Evolutionary conservation across 2,113 vertebrate genomes (phyloP).

Genomic region (Bos javanicus): DNA sequence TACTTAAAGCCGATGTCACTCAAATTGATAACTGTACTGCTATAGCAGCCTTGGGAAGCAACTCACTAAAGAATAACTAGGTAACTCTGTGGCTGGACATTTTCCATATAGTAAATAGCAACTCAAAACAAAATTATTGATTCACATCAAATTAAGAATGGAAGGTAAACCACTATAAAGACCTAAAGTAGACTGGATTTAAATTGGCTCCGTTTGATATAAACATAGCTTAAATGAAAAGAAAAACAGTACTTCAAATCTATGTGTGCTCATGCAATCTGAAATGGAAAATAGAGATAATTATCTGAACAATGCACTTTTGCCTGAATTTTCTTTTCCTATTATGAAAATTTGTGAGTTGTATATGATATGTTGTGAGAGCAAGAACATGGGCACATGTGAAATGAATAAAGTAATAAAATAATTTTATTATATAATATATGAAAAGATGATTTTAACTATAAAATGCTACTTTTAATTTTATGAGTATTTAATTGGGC

Average conservation of each 20-base stretch:
- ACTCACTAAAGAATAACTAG: neutral
- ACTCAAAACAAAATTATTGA: neutral
- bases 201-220: neutral
- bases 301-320: neutral
- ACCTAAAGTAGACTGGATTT: neutral
- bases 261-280: neutral
- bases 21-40: neutral
- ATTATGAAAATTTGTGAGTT: neutral
- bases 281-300: neutral
- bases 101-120: neutral
- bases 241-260: neutral
- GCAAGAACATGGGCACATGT: neutral
- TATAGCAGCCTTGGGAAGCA: neutral
- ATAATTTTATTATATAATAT: neutral
- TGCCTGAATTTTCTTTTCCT: neutral
- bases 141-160: neutral
- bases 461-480: neutral
- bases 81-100: neutral
- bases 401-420: neutral
- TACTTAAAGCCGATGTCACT: neutral
- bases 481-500: neutral
- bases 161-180: neutral
- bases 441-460: neutral
- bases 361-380: neutral
- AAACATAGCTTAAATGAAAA: slow-evolving; percentile 3